These are phyloP conservation scores for Scaptodrosophila latifasciaeformis DNA, from an alignment of 2,888 invertebrate species.

Conservation along the genomic window DNA sequence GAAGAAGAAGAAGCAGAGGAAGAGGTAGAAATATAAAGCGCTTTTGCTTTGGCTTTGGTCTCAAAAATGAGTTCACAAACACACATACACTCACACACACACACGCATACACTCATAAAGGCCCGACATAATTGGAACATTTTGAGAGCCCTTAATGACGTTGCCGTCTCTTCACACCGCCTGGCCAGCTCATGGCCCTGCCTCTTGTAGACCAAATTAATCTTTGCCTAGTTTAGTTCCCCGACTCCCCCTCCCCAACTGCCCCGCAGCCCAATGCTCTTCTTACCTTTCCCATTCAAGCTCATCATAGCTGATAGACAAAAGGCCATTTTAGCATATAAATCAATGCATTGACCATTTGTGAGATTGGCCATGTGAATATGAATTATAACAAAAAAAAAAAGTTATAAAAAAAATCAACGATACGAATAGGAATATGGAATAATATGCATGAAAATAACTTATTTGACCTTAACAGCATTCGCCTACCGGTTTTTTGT, in stretches of 20 bases:
- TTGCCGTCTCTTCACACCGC: too few species aligned
- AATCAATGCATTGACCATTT: constrained; percentile 5
- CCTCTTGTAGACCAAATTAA: constrained; percentile 52
- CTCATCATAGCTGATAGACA: constrained; percentile 33
- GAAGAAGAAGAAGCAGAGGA: constrained; percentile 29
- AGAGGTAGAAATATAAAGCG: constrained; percentile 39
- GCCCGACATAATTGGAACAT: constrained; percentile 63
- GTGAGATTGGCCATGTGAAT: too few species aligned
- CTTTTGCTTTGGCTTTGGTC: constrained; percentile 35
- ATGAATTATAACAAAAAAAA: too few species aligned
- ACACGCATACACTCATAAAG: constrained; percentile 27
- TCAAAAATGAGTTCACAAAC: constrained; percentile 47
- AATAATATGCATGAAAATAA: constrained; percentile 35
- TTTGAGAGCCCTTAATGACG: constrained; percentile 66
- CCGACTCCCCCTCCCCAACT: too few species aligned
- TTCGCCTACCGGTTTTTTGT: constrained; percentile 61
- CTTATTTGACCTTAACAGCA: constrained; percentile 61
- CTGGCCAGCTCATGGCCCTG: too few species aligned
- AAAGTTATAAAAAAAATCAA: too few species aligned
- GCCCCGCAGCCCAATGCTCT: constrained; percentile 10
- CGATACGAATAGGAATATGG: not conserved
- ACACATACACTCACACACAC: constrained; percentile 27
- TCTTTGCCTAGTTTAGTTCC: constrained; percentile 42
- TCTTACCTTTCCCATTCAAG: constrained; percentile 45
- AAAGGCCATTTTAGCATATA: constrained; percentile 12